A percentile compares a stretch with the other conserved stretches of the same genome.
phyloP scores from a whole-genome alignment of 1,140 invertebrate species.

The Drosophila teissieri region DNA sequence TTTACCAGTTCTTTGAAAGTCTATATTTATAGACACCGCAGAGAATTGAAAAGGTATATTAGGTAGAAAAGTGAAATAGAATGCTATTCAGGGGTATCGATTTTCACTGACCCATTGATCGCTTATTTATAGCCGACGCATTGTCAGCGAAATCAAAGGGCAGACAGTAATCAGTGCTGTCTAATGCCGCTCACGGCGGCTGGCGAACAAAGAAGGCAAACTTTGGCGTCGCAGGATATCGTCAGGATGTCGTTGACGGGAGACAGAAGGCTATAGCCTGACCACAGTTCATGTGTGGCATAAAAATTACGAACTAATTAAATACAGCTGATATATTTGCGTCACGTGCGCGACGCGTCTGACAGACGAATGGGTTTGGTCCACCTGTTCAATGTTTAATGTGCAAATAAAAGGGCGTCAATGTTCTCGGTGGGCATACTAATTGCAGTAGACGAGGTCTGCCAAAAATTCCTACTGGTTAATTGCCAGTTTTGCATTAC shows the following conservation, averaged over 20 bases:
- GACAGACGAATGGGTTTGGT: conserved; percentile 33
- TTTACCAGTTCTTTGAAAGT: no score
- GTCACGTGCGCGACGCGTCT: conserved; percentile 59
- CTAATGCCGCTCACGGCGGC: conserved; percentile 20
- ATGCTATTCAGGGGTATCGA: conserved; percentile 22
- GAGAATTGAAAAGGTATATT: no score
- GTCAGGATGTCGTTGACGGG: neutral
- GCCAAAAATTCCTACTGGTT: conserved; percentile 10
- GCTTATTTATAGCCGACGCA: conserved; percentile 30
- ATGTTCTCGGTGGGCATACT: conserved; percentile 71
- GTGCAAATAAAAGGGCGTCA: conserved; percentile 73
- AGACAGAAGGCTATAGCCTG: neutral
- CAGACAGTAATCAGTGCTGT: conserved; percentile 30
- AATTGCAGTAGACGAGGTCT: conserved; percentile 52
- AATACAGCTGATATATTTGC: conserved; percentile 63
- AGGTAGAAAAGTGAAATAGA: neutral
- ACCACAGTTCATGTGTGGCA: conserved; percentile 41
- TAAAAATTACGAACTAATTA: conserved; percentile 75
- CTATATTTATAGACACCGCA: neutral
- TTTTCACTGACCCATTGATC: conserved; percentile 26
- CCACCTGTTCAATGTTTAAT: conserved; percentile 63
- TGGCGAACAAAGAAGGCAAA: conserved; percentile 44
- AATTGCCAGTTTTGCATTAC: conserved; percentile 33
- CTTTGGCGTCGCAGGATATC: conserved; percentile 26
- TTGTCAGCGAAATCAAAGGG: conserved; percentile 29